Percentiles rank a stretch among this genome's conserved stretches.
phyloP scores from a whole-genome alignment of 1,140 invertebrate species.

The Apocrypta bakeri region DNA sequence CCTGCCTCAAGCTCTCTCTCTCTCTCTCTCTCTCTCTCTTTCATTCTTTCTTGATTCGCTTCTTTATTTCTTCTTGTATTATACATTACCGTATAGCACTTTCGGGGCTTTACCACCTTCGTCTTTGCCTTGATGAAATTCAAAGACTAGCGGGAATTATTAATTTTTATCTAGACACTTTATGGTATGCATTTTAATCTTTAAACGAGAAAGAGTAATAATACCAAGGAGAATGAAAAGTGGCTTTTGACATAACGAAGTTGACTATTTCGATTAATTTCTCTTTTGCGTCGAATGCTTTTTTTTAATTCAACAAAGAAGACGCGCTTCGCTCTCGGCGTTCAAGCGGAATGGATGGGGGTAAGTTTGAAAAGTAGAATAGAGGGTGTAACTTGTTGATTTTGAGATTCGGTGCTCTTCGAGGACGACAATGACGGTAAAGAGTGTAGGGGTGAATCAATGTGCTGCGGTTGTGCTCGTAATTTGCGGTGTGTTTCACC shows the following conservation, averaged over 20 bases:
- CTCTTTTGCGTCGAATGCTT: no score
- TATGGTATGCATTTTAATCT: no score
- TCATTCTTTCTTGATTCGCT: conserved; percentile 50
- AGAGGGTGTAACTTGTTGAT: conserved; percentile 26
- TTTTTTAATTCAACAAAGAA: background rate
- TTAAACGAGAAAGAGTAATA: no score
- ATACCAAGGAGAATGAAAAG: background rate
- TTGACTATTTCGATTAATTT: no score
- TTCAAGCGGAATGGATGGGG: background rate
- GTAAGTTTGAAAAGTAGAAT: background rate
- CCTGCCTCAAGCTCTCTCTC: conserved; percentile 62
- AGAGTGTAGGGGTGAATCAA: background rate
- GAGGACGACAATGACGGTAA: background rate
- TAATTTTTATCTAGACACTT: conserved; percentile 33
- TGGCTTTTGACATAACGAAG: background rate
- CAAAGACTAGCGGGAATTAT: conserved; percentile 24
- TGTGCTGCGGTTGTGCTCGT: background rate
- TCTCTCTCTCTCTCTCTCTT: conserved; percentile 54
- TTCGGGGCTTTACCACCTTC: conserved; percentile 50
- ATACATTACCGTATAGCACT: background rate
- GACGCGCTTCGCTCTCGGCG: background rate
- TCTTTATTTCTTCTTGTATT: conserved; percentile 45
- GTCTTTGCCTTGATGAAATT: conserved; percentile 45
- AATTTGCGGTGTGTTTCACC: background rate
- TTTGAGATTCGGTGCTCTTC: background rate